Evolutionary conservation across 2,797 vertebrate species (phyloP).

Genomic region (Arrhamphus sclerolepis): DNA sequence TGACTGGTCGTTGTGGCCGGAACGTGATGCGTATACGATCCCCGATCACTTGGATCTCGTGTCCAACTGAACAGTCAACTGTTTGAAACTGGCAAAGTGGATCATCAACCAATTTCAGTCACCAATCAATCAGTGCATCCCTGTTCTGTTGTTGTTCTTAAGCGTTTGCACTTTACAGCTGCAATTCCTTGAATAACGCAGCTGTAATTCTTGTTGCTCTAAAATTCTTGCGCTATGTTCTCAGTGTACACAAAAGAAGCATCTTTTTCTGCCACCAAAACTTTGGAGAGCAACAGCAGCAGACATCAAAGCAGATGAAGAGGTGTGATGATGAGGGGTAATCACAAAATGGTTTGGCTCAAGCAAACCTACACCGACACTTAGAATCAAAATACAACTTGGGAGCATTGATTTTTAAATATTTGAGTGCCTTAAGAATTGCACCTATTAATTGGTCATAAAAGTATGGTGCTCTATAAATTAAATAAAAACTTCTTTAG

Average conservation of each 20-base stretch:
- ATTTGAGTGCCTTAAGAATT: background rate
- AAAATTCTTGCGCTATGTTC: background rate
- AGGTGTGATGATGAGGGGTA: background rate
- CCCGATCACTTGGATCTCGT: too few relatives aligned
- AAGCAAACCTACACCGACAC: constrained; percentile 1
- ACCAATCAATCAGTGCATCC: too few relatives aligned
- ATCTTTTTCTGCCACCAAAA: constrained; percentile 6
- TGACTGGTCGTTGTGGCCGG: too few relatives aligned
- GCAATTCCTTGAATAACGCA: constrained; percentile 1
- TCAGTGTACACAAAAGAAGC: background rate
- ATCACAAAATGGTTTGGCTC: constrained; percentile 4
- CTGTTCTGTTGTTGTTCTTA: background rate
- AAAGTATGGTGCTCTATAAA: constrained; percentile 3
- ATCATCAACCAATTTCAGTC: too few relatives aligned
- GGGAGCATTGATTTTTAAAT: background rate
- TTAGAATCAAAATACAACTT: background rate
- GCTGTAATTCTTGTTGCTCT: background rate
- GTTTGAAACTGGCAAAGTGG: too few relatives aligned
- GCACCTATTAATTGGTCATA: background rate
- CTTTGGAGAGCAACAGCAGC: background rate
- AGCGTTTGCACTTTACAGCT: background rate
- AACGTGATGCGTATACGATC: too few relatives aligned
- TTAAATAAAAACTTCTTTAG: constrained; percentile 11
- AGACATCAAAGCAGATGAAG: constrained; percentile 20
- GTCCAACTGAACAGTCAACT: too few relatives aligned